Base-by-base conservation (phyloP, 2,797 vertebrate genomes). In the Danio kyathit region DNA sequence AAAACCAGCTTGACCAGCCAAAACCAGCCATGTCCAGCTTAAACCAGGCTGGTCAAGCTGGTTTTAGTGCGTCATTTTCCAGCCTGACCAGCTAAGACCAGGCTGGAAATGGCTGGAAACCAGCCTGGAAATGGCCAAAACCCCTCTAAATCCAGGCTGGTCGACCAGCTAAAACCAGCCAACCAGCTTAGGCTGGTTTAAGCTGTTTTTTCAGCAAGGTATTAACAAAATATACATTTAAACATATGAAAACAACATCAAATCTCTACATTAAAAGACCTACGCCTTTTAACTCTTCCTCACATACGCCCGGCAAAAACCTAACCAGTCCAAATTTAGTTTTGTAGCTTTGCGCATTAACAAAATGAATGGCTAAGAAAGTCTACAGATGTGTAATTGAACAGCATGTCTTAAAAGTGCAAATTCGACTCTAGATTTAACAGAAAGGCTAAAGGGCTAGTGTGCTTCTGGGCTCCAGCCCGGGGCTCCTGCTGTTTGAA, bases 401-500 rank as follows among this genome's bases (percentile, higher is more conserved):
- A 73, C 70, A 64, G 57, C 40, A 17, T 19, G 40, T 5, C 29
- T 61, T 40, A 61, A 67, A 51, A 64, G 56, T 63, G 74, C 64
- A 60, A 75, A 81, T 81, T 81, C 7, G 16, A 29, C 65, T 69
- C n/a, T 52, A 52, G 56, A 76, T 82, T 54, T 76, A 80, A 70
- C 61, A 57, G 51, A 57, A 56, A 78, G 64, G 76, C 48, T 61
- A 69, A 64, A 79, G 75, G 69, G 60, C 72, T 41, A n/a, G 19
- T 11, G 38, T 38, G 52, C 56, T 43, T 67, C 75, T 81, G 74
- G 84, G 83, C 66, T 71, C 60, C 81, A 88, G 81, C 56, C 82
- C 74, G 70, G 44, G 82, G 83, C 84, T 83, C 74, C 48, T 49
- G 59, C 40, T 82, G 74, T 92, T 91, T 91, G 86, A 91, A 90